Evolutionary conservation across 2,888 invertebrate genomes (phyloP).

Genomic region (Sinopyrophorus schimmeli): DNA sequence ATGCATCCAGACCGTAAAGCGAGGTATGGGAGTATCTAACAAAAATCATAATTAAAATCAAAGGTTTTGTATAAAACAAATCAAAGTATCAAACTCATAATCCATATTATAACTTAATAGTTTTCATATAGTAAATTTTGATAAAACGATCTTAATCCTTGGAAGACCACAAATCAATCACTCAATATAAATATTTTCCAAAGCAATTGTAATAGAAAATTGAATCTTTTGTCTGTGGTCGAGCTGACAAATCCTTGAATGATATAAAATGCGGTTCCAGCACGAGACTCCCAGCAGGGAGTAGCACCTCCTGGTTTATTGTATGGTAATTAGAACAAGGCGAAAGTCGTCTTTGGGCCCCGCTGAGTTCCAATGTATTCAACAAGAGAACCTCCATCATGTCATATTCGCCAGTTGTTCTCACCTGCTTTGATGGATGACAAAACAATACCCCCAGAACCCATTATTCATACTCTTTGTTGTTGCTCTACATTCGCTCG

Average conservation of each 20-base stretch:
- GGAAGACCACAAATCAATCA: too few relatives aligned
- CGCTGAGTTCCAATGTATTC: conserved; percentile 32
- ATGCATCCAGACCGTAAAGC: too few relatives aligned
- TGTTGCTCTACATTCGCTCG: not conserved
- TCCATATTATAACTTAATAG: too few relatives aligned
- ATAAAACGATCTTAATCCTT: too few relatives aligned
- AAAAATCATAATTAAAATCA: too few relatives aligned
- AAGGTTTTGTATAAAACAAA: too few relatives aligned
- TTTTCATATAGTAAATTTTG: too few relatives aligned
- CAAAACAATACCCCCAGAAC: conserved; percentile 31
- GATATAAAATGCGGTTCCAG: conserved; percentile 29
- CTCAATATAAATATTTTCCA: too few relatives aligned
- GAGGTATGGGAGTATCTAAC: too few relatives aligned
- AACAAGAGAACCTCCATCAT: conserved; percentile 24
- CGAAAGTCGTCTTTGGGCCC: conserved; percentile 43
- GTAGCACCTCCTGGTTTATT: conserved; percentile 50
- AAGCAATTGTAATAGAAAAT: too few relatives aligned
- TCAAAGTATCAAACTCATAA: too few relatives aligned
- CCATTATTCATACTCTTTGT: conserved; percentile 16
- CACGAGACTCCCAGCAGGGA: conserved; percentile 45
- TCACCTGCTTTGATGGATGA: conserved; percentile 45
- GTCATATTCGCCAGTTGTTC: conserved; percentile 35
- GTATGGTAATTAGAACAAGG: conserved; percentile 52
- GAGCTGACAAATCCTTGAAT: conserved; percentile 37
- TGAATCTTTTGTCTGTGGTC: conserved; percentile 25